These are phyloP conservation scores for Drosophila demipolita DNA, from an alignment of 2,888 invertebrate genomes.

Conservation along the genomic window DNA sequence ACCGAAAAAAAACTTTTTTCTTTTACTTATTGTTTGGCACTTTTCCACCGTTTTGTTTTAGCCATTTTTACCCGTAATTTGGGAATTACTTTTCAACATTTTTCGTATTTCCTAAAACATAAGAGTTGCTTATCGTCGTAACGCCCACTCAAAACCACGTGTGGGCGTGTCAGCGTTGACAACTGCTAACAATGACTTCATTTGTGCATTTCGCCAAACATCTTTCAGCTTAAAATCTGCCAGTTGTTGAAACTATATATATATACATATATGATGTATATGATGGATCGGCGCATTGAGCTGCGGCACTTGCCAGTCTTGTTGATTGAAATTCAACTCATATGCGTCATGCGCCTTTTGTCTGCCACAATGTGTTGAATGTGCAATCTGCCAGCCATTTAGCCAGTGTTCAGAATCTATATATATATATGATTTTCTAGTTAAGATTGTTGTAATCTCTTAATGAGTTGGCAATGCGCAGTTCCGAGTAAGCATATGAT, in stretches of 20 bases:
- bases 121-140: conserved; percentile 31
- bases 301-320: conserved; percentile 46
- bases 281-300: conserved; percentile 50
- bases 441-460: conserved; percentile 60
- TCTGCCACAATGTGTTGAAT: conserved; percentile 72
- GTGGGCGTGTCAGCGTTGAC: conserved; percentile 71
- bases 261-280: not conserved
- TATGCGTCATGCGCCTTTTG: conserved; percentile 56
- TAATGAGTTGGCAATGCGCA: conserved; percentile 31
- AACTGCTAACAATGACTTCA: conserved; percentile 79
- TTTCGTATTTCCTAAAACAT: conserved; percentile 46
- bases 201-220: conserved; percentile 54
- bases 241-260: conserved; percentile 15
- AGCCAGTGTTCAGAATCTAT: conserved; percentile 26
- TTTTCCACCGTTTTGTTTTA: conserved; percentile 54
- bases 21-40: conserved; percentile 35
- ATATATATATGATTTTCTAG: conserved; percentile 47
- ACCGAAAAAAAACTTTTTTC: conserved; percentile 9
- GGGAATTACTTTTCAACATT: conserved; percentile 68
- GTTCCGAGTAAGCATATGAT: conserved; percentile 14
- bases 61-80: conserved; percentile 74
- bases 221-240: conserved; percentile 70
- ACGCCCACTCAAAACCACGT: conserved; percentile 19
- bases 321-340: conserved; percentile 48
- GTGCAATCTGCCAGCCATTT: conserved; percentile 59